Evolutionary conservation across 1,140 invertebrate species (phyloP).

Genomic region (Bombyx mori): DNA sequence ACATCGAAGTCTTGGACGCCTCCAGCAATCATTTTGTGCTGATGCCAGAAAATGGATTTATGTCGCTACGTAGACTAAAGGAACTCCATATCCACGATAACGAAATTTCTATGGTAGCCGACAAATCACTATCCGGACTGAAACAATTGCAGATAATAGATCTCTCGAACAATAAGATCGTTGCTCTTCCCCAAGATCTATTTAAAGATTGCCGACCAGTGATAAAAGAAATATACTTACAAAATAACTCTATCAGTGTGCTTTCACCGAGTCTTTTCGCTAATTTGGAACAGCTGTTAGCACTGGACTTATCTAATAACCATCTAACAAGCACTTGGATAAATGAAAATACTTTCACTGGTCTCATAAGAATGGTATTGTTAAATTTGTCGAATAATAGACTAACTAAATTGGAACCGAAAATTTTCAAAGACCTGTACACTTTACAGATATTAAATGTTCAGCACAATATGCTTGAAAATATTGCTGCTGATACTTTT

Average conservation of each 20-base stretch:
- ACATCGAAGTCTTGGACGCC: constrained; percentile 87
- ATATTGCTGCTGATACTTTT: constrained; percentile 85
- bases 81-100: constrained; percentile 87
- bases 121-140: constrained; percentile 83
- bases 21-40: constrained; percentile 88
- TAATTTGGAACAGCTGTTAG: constrained; percentile 87
- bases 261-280: constrained; percentile 85
- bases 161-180: constrained; percentile 89
- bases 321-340: constrained; percentile 88
- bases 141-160: constrained; percentile 86
- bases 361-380: constrained; percentile 87
- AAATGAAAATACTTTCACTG: constrained; percentile 85
- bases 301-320: constrained; percentile 90
- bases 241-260: constrained; percentile 90
- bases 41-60: constrained; percentile 85
- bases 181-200: constrained; percentile 86
- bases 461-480: constrained; percentile 84
- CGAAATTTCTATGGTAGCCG: constrained; percentile 83
- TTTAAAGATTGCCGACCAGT: constrained; percentile 83
- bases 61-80: constrained; percentile 79
- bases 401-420: constrained; percentile 83
- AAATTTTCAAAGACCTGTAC: constrained; percentile 85
- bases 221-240: constrained; percentile 88
- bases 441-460: constrained; percentile 87
- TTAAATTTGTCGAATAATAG: constrained; percentile 90